These are phyloP conservation scores for Porites rus DNA, from an alignment of 92 coral and sea anemone genomes.

Conservation along the genomic window DNA sequence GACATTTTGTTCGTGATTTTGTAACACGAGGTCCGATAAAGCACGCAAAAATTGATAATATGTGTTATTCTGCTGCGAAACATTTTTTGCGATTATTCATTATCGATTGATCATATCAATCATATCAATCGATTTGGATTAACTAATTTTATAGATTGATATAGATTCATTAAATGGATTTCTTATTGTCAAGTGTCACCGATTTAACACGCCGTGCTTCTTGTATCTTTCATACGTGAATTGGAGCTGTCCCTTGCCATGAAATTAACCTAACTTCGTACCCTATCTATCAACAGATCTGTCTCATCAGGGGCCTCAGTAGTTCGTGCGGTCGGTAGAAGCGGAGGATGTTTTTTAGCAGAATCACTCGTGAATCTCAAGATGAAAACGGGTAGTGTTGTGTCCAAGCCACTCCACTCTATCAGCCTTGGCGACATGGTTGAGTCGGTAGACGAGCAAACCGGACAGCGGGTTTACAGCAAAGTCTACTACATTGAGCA, in stretches of 20 bases:
- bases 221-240: background rate
- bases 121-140: too few relatives aligned
- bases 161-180: too few relatives aligned
- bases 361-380: conserved; percentile 24
- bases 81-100: too few relatives aligned
- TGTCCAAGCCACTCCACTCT: conserved; percentile 29
- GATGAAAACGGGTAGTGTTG: conserved; percentile 14
- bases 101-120: background rate
- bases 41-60: too few relatives aligned
- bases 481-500: conserved; percentile 56
- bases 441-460: conserved; percentile 56
- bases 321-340: conserved; percentile 13
- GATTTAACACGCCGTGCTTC: background rate
- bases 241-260: too few relatives aligned
- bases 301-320: too few relatives aligned
- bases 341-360: conserved; percentile 19
- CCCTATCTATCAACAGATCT: background rate
- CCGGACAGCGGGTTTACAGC: conserved; percentile 52
- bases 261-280: too few relatives aligned
- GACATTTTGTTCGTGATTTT: too few relatives aligned
- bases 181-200: too few relatives aligned
- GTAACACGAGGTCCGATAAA: too few relatives aligned
- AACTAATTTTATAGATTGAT: too few relatives aligned
- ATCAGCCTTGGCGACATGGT: conserved; percentile 49
- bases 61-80: too few relatives aligned